Percentiles rank a stretch among this genome's conserved stretches.
These are phyloP conservation scores for Python bivittatus DNA, from an alignment of 2,113 vertebrate species.

Conservation along the genomic window DNA sequence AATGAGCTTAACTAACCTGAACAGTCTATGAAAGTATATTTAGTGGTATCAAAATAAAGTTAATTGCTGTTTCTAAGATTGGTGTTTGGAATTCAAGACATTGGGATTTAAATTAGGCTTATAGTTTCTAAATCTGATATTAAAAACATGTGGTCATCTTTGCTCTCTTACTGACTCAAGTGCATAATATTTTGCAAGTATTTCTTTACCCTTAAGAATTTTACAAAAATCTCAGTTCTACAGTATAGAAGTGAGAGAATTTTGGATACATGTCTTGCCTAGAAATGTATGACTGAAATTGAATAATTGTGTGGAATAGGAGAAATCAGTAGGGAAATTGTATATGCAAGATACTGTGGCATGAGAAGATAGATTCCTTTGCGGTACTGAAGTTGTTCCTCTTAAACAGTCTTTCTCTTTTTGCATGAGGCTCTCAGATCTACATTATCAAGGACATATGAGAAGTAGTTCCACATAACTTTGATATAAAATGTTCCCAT, in stretches of 20 bases:
- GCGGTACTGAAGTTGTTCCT: background rate
- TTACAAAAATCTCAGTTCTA: background rate
- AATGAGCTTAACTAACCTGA: background rate
- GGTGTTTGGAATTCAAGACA: background rate
- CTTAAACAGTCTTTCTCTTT: background rate
- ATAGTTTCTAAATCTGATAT: conserved; percentile 19
- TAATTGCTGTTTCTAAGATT: conserved; percentile 6
- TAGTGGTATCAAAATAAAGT: background rate
- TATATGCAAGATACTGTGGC: background rate
- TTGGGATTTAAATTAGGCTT: conserved; percentile 25
- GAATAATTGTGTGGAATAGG: background rate
- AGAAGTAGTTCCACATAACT: background rate
- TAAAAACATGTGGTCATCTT: conserved; percentile 4
- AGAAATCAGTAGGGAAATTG: background rate
- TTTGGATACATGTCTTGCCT: background rate
- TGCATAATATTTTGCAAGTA: background rate
- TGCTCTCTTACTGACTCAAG: conserved; percentile 17
- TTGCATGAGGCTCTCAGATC: background rate
- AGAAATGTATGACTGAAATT: background rate
- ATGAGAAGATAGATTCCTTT: background rate
- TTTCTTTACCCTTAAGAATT: background rate
- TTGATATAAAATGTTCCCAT: background rate
- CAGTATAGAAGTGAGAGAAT: background rate
- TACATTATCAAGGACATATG: background rate
- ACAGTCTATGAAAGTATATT: background rate